Conservation (phyloP, 2,888 invertebrate genomes). For the Pheosia gnoma region DNA sequence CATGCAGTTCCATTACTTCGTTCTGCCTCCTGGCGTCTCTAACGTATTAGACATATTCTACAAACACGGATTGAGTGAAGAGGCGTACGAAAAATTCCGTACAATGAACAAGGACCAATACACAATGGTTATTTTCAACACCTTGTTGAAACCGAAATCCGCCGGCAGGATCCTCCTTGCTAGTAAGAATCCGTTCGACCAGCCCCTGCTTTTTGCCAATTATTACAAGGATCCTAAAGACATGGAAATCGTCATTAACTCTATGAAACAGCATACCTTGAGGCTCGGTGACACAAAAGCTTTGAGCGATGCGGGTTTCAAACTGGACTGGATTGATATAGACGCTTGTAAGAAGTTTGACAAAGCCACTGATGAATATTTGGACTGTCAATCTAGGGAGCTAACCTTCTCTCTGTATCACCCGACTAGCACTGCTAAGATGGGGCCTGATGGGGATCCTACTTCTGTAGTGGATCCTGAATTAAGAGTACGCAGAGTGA, state of each 20-base stretch:
- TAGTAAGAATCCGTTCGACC: conserved; percentile 86
- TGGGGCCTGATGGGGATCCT: conserved; percentile 77
- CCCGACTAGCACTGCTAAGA: conserved; percentile 81
- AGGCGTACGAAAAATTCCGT: conserved; percentile 69
- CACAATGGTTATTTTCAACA: conserved; percentile 84
- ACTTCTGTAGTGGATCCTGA: conserved; percentile 81
- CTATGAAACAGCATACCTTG: conserved; percentile 74
- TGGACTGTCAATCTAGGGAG: conserved; percentile 86
- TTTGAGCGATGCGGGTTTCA: conserved; percentile 79
- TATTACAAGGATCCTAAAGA: conserved; percentile 86
- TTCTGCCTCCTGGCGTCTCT: conserved; percentile 81
- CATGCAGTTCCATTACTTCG: conserved; percentile 85
- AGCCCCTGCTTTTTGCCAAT: conserved; percentile 87
- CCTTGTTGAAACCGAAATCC: conserved; percentile 86
- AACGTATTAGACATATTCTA: conserved; percentile 66
- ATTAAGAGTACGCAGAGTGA: conserved; percentile 76
- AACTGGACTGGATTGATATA: conserved; percentile 78
- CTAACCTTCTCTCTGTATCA: conserved; percentile 82
- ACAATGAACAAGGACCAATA: conserved; percentile 69
- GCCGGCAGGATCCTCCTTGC: conserved; percentile 84
- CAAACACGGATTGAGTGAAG: conserved; percentile 67
- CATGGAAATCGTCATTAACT: conserved; percentile 71
- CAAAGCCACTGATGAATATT: conserved; percentile 86
- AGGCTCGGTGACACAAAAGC: conserved; percentile 76
- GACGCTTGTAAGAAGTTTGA: conserved; percentile 81